Percentiles rank a stretch among this genome's conserved stretches.
Conservation (phyloP, 2,888 invertebrate genomes). For the Dasysyrphus albostriatus region DNA sequence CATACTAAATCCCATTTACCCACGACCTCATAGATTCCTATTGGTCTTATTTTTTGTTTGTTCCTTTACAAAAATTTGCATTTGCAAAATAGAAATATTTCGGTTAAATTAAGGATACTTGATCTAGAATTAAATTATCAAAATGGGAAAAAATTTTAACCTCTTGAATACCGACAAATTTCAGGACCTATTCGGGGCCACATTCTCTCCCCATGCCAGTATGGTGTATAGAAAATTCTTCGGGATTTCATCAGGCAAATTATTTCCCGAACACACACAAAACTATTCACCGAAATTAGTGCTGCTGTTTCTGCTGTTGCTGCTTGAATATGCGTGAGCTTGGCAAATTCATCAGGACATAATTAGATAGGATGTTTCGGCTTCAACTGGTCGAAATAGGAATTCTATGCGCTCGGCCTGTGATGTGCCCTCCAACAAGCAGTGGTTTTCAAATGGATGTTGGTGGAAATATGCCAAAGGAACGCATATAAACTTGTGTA, state of each 20-base stretch:
- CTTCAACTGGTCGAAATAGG: constrained; percentile 48
- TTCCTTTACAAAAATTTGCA: constrained; percentile 17
- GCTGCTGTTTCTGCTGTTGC: not conserved
- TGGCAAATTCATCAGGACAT: constrained; percentile 57
- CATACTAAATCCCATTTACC: constrained; percentile 3
- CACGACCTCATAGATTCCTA: constrained; percentile 19
- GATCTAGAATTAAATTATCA: constrained; percentile 19
- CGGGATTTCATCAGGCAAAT: constrained; percentile 19
- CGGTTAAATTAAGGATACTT: constrained; percentile 8
- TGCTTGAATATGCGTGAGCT: constrained; percentile 27
- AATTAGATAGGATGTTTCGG: constrained; percentile 62
- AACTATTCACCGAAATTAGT: constrained; percentile 27
- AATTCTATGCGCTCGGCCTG: constrained; percentile 16
- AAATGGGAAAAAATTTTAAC: constrained; percentile 5
- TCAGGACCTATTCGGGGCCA: not conserved
- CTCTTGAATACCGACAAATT: constrained; percentile 17
- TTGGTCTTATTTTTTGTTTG: not conserved
- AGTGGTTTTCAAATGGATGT: constrained; percentile 40
- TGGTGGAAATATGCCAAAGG: constrained; percentile 7
- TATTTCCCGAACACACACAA: constrained; percentile 31
- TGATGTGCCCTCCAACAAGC: not conserved
- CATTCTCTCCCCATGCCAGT: not conserved
- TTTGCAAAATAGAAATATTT: constrained; percentile 19
- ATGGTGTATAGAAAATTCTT: constrained; percentile 7
- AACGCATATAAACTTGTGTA: not conserved